These are phyloP conservation scores for Erebia aethiops DNA, from an alignment of 2,888 invertebrate genomes.

Conservation along the genomic window DNA sequence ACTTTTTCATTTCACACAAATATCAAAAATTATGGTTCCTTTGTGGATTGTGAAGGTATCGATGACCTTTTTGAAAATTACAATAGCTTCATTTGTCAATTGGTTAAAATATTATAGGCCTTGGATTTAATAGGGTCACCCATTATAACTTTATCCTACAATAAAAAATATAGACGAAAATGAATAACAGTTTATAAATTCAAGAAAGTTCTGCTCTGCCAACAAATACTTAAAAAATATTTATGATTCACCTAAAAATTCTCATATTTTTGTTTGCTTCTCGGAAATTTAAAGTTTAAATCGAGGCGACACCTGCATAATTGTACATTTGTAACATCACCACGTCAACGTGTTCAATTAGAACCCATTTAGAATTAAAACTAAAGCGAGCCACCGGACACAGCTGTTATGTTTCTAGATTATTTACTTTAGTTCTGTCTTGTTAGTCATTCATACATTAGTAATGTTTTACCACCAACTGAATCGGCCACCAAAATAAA, in stretches of 20 bases:
- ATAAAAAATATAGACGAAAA: not conserved
- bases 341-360: slow-evolving; percentile 73
- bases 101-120: slow-evolving; percentile 41
- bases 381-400: slow-evolving; percentile 77
- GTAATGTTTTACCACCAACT: slow-evolving; percentile 61
- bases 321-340: slow-evolving; percentile 55
- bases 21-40: slow-evolving; percentile 55
- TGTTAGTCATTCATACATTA: slow-evolving; percentile 82
- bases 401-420: slow-evolving; percentile 77
- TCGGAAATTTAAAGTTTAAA: slow-evolving; percentile 7
- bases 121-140: slow-evolving; percentile 40
- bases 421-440: slow-evolving; percentile 81
- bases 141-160: not conserved
- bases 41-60: slow-evolving; percentile 56
- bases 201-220: slow-evolving; percentile 13
- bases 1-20: slow-evolving; percentile 43
- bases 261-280: slow-evolving; percentile 4
- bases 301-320: slow-evolving; percentile 42
- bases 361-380: slow-evolving; percentile 79
- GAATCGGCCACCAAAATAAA: slow-evolving; percentile 22
- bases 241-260: slow-evolving; percentile 13
- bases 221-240: not conserved
- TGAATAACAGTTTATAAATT: not conserved
- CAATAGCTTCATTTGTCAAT: slow-evolving; percentile 47
- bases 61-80: slow-evolving; percentile 51